These are phyloP conservation scores for Dendroctonus valens DNA, from an alignment of 1,140 invertebrate species.

Conservation along the genomic window DNA sequence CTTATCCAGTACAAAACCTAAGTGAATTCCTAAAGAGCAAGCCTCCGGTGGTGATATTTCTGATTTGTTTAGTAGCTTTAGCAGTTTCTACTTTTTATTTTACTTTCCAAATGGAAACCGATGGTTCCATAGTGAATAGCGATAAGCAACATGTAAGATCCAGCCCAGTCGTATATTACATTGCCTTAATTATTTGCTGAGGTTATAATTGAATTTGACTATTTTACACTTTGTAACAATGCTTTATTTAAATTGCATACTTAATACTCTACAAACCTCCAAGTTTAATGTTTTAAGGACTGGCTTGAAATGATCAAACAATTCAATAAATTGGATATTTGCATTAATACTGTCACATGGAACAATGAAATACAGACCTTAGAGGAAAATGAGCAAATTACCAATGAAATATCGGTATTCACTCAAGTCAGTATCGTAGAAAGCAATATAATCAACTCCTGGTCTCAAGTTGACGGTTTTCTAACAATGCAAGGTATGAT, in stretches of 20 bases:
- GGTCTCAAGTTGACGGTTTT: slow-evolving; percentile 8
- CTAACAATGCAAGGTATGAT: slow-evolving; percentile 23
- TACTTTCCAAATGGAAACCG: slow-evolving; percentile 18
- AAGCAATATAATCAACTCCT: background rate
- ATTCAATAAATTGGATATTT: slow-evolving; percentile 24
- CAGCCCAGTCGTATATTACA: background rate
- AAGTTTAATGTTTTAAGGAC: slow-evolving; percentile 12
- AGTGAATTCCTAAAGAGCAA: slow-evolving; percentile 23
- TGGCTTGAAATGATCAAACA: slow-evolving; percentile 19
- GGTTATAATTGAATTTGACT: background rate
- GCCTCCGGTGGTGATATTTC: slow-evolving; percentile 22
- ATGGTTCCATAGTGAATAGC: slow-evolving; percentile 15
- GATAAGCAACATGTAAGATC: slow-evolving; percentile 25
- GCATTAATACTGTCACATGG: slow-evolving; percentile 9
- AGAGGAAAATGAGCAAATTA: background rate
- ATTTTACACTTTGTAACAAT: too few relatives aligned
- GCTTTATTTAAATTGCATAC: too few relatives aligned
- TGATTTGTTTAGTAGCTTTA: slow-evolving; percentile 20
- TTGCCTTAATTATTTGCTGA: background rate
- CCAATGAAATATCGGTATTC: slow-evolving; percentile 9
- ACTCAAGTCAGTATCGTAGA: slow-evolving; percentile 9
- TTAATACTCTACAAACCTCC: background rate
- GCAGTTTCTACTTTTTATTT: slow-evolving; percentile 26
- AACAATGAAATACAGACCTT: slow-evolving; percentile 9
- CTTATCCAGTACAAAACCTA: slow-evolving; percentile 26